Conservation (phyloP, 2,888 invertebrate genomes). For the Rotaria macrura region DNA sequence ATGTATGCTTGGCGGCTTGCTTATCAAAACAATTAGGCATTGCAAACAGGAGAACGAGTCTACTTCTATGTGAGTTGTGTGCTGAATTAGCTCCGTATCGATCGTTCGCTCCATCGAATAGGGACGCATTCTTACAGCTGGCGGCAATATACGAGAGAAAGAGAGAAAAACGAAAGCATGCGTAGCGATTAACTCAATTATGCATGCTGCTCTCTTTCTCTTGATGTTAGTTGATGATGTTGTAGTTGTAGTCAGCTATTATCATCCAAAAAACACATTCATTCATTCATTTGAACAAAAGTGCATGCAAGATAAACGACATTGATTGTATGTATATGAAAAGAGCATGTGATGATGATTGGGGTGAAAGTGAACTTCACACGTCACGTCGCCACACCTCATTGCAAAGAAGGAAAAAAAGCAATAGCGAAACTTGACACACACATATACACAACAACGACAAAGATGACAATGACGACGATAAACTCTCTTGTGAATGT, state of each 20-base stretch:
- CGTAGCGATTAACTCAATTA: not conserved
- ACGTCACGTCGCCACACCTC: conserved; percentile 7
- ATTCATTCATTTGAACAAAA: not conserved
- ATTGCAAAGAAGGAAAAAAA: not conserved
- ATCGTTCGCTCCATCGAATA: not conserved
- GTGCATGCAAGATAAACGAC: not conserved
- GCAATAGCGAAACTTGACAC: not conserved
- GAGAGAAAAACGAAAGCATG: not conserved
- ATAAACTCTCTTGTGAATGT: not conserved
- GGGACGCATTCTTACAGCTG: not conserved
- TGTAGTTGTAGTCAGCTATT: not conserved
- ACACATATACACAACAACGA: not conserved
- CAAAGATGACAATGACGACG: conserved; percentile 8
- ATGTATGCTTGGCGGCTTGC: not conserved
- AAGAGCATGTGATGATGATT: conserved; percentile 8
- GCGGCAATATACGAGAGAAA: not conserved
- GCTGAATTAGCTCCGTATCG: not conserved
- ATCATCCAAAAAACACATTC: not conserved
- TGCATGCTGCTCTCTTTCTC: conserved; percentile 15
- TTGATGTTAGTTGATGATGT: conserved; percentile 3
- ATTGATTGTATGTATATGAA: not conserved
- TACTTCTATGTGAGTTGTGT: not conserved
- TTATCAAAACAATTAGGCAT: not conserved
- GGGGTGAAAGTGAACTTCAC: conserved; percentile 3
- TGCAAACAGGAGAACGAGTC: not conserved